Base-by-base conservation (phyloP, 1,140 invertebrate genomes). In the Eueides isabella region DNA sequence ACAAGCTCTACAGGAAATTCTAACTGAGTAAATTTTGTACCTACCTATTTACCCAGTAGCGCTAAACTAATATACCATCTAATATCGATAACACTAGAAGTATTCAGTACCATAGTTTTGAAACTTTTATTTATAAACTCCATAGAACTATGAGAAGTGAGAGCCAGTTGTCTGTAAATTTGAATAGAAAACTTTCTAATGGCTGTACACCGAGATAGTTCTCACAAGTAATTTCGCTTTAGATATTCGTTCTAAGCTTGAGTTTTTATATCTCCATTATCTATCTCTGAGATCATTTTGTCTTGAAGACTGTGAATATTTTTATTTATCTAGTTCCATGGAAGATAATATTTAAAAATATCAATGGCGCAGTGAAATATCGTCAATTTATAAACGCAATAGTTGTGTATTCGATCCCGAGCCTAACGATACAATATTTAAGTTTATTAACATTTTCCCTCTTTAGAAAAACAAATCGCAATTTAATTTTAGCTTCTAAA, bases 111-210 rank as follows among this genome's bases (percentile, higher is more conserved):
- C 48, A 55, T 55, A 55, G 48, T 55, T 55, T 11, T 11, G 4
- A 26, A 55, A 55, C 48, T 55, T 44, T 55, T 55, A 55, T 55
- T 19, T 55, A 55, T 23, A 23, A 55, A 55, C 48, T 55, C 48
- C 11, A 55, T 55, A 26, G 23, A 55, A 55, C 48, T 9, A 26
- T 55, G 48, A n/a, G n/a, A 14, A n/a, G 23, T 6, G 26, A 55
- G n/a, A 55, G 48, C 48, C 48, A 55, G 48, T 55, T 55, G 48
- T 55, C n/a, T 6, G 48, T 55, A 23, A 55, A 19, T 55, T 55
- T 26, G 48, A 55, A 55, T 55, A 23, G 48, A 55, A 55, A 55
- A 55, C 48, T 55, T 55, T 26, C 48, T 55, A 55, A 55, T 55
- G 11, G 48, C 48, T 55, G 7, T 23, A 12, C 16, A 55, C 23